Conservation (phyloP, 30 jellyfish, hydroid and myxozoan genomes). For the Aurelia sp. region DNA sequence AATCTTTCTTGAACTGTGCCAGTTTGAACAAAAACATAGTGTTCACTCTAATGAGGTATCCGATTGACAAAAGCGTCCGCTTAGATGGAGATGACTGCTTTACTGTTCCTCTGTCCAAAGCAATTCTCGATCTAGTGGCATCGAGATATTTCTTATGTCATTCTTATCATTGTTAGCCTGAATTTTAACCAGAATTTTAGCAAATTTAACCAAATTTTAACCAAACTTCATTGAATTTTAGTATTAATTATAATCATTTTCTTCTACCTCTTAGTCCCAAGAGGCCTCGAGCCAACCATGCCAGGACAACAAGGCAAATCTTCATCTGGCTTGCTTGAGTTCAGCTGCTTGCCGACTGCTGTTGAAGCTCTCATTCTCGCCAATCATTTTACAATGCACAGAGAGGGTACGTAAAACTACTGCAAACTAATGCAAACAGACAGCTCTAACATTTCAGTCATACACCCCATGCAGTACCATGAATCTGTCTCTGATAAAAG, state of each 20-base stretch:
- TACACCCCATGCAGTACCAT: too few relatives aligned
- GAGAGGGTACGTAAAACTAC: conserved; percentile 76
- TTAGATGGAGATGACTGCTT: too few relatives aligned
- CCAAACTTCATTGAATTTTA: neutral
- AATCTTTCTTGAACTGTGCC: too few relatives aligned
- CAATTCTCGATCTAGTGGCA: too few relatives aligned
- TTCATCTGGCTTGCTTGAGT: conserved; percentile 96
- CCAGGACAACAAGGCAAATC: conserved; percentile 85
- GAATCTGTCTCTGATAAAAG: neutral
- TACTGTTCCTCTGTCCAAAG: too few relatives aligned
- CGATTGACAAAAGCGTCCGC: too few relatives aligned
- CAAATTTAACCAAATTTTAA: too few relatives aligned
- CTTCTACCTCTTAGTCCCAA: neutral
- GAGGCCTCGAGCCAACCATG: conserved; percentile 31
- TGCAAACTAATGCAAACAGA: neutral
- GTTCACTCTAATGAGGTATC: too few relatives aligned
- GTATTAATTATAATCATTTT: neutral
- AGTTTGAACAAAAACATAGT: too few relatives aligned
- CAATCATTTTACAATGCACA: conserved; percentile 96
- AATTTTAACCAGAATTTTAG: too few relatives aligned
- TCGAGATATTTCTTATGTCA: too few relatives aligned
- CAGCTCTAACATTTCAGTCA: neutral
- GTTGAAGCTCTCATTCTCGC: conserved; percentile 98
- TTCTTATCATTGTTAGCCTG: too few relatives aligned
- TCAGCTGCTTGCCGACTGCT: conserved; percentile 96